Evolutionary conservation across 2,797 vertebrate genomes (phyloP), one percentile per base, ranked within the genome.

Genomic region (Pygocentrus nattereri): DNA sequence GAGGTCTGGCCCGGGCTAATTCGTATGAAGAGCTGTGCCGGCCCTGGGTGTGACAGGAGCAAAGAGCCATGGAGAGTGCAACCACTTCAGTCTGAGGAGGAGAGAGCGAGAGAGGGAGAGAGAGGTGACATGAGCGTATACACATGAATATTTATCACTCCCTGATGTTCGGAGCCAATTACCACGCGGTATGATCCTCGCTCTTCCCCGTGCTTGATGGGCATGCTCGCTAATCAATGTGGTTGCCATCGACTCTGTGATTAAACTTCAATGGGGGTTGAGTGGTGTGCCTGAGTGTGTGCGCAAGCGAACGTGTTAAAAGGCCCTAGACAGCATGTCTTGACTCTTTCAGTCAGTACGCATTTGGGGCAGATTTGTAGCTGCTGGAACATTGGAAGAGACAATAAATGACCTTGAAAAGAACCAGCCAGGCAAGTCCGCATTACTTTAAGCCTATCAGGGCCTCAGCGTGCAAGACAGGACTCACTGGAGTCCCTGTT

Each of bases 71-170:
- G 34, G 47, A 75, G 69, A 61, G 75, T 34, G 1, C 77, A 72
- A 30, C 31, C 54, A 76, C 85, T 82, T 75, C 19, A 80, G 82
- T 44, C 64, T 80, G 38, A 34, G 58, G 77, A 81, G 70, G 34
- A 54, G 73, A 21, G 19, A 3, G 23, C 27, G 71, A 31, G 70
- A 75, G 75, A 75, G 34, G 25, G 44, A 64, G 82, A 64, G 73
- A 56, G 59, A 30, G 49, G 6, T 34, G 2, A 41, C 31, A 65
- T 12, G 41, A 70, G 75, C 78, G 49, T 65, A 85, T 41, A 84
- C 76, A 80, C 86, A 88, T 88, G 67, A 87, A 90, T 88, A 91
- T 89, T 88, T 85, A 89, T 87, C 65, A 84, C 61, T 56, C 71
- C 52, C 21, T 15, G 73, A 82, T 15, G 44, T 82, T 84, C 27